Base-by-base conservation (phyloP, 2,797 vertebrate species). In the Acestrorhynchus altus region DNA sequence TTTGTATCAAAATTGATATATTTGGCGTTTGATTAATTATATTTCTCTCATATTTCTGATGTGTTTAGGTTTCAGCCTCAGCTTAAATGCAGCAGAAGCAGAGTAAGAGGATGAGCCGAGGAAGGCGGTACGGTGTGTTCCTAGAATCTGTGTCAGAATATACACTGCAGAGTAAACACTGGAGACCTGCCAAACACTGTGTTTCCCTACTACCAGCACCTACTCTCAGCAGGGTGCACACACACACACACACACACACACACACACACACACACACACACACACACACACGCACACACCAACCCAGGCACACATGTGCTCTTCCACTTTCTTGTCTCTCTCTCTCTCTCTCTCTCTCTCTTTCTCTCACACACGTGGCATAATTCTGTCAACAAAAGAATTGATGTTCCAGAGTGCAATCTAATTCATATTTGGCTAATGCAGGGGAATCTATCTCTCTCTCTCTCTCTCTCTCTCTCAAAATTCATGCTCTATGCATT, bases 91-190 rank as follows among this genome's bases (percentile, higher is more conserved):
- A 72, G 54, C 69, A 47, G 40, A 22, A 39, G 46, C 59, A 20
- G 56, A 73, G 56, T 52, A n/a, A 28, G 26, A 71, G 40, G 8
- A 28, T n/a, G 67, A 47, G 28, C n/a, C 51, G 31, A 51, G 61
- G 63, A 40, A 44, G 69, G 26, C 68, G 70, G 89, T 72, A 91
- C 87, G 86, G 57, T 10, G 31, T 87, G 88, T 90, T 85, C 89
- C 86, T 72, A 71, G 75, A 87, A 84, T 86, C 78, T 81, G 84
- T 90, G 86, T 89, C 86, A 91, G 83, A 35, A 84, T 85, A 89
- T 88, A 81, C 61, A 81, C 83, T 70, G 78, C 74, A 35, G 77
- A 61, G 80, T 86, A 90, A 90, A 91, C 78, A 88, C 79, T 86
- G 85, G 85, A 84, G 51, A 8, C 24, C 69, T 68, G 86, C 87